Evolutionary conservation across 2,888 invertebrate species (phyloP).

Genomic region (Eupithecia dodoneata): DNA sequence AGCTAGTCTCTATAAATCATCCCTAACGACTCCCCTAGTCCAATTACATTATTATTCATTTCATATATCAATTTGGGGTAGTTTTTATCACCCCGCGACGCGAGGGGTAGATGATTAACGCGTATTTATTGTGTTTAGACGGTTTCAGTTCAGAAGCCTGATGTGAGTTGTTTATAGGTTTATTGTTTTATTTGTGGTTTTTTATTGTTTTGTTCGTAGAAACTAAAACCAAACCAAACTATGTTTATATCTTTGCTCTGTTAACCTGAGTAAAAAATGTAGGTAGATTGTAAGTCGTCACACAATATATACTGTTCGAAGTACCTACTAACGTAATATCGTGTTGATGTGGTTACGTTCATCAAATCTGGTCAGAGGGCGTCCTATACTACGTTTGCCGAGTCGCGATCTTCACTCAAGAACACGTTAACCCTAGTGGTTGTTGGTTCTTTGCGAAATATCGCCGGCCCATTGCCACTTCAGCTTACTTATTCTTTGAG

Average conservation of each 20-base stretch:
- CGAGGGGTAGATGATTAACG: constrained; percentile 45
- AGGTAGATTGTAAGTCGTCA: background rate
- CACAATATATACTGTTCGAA: too few species aligned
- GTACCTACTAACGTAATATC: too few species aligned
- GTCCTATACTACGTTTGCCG: too few species aligned
- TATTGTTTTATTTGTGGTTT: constrained; percentile 24
- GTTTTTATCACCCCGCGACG: constrained; percentile 38
- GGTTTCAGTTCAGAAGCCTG: constrained; percentile 38
- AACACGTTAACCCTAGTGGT: too few species aligned
- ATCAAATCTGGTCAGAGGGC: too few species aligned
- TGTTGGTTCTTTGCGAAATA: too few species aligned
- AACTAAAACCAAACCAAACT: background rate
- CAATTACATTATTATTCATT: constrained; percentile 44
- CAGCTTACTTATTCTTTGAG: too few species aligned
- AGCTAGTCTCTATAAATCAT: constrained; percentile 29
- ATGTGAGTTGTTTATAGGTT: constrained; percentile 35
- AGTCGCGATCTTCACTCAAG: too few species aligned
- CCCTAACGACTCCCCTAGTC: constrained; percentile 27
- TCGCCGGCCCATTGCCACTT: too few species aligned
- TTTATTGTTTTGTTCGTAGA: background rate
- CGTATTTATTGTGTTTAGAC: constrained; percentile 36
- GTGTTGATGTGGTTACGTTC: too few species aligned
- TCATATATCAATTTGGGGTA: constrained; percentile 43
- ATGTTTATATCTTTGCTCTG: background rate
- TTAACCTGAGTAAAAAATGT: background rate